Evolutionary conservation across 2,797 vertebrate species (phyloP).

Genomic region (Salmo trutta): DNA sequence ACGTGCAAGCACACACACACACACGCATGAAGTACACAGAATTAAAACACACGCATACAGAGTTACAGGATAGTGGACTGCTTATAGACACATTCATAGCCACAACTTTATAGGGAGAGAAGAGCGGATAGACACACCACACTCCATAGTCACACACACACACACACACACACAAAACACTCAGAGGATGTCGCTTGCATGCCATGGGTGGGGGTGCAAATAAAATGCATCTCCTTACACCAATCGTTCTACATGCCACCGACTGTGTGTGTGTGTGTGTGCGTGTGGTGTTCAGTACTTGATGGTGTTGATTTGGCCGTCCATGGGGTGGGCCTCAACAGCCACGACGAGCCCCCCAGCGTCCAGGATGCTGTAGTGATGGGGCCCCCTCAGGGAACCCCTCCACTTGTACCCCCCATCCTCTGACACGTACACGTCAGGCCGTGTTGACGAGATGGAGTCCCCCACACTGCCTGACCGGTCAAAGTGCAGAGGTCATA

Average conservation of each 20-base stretch:
- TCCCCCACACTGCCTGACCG: constrained; percentile 77
- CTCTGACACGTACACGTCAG: constrained; percentile 79
- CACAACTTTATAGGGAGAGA: background rate
- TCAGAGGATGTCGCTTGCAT: background rate
- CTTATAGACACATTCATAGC: background rate
- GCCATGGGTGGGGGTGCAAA: no score
- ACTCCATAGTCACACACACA: background rate
- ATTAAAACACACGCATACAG: background rate
- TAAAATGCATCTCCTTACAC: background rate
- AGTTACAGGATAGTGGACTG: no score
- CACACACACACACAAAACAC: background rate
- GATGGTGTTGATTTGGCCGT: constrained; percentile 73
- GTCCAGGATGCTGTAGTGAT: constrained; percentile 81
- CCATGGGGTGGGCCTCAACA: constrained; percentile 67
- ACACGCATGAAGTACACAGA: background rate
- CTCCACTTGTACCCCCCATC: constrained; percentile 81
- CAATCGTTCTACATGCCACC: background rate
- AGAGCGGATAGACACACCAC: background rate
- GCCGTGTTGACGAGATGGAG: constrained; percentile 74
- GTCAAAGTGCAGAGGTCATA: background rate
- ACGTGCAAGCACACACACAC: no score
- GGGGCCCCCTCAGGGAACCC: constrained; percentile 73
- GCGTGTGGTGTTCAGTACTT: constrained; percentile 62
- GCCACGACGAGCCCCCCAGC: constrained; percentile 81
- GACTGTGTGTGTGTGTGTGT: background rate